phyloP scores from a whole-genome alignment of 1,140 invertebrate species.

The Drosophila ogumai region DNA sequence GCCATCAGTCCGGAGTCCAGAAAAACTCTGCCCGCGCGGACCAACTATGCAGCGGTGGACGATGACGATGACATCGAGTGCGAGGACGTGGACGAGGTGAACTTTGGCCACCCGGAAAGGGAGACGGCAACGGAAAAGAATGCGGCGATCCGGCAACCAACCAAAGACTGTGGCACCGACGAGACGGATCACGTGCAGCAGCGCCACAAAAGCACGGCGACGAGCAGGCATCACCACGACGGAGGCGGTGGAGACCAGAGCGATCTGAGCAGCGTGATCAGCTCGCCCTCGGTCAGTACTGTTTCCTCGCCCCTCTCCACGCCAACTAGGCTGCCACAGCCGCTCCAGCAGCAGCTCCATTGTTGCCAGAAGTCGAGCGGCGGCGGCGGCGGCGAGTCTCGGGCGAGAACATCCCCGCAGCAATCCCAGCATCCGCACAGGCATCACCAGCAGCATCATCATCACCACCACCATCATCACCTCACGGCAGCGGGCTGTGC shows the following conservation, averaged over 20 bases:
- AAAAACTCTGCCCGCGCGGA: conserved; percentile 68
- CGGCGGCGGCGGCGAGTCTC: conserved; percentile 21
- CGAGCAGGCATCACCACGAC: conserved; percentile 52
- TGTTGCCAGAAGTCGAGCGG: conserved; percentile 66
- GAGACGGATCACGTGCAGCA: conserved; percentile 79
- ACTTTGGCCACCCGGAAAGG: conserved; percentile 59
- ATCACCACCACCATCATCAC: conserved; percentile 68
- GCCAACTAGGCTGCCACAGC: conserved; percentile 73
- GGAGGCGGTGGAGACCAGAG: conserved; percentile 64
- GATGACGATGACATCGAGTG: conserved; percentile 76
- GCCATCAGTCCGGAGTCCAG: conserved; percentile 35
- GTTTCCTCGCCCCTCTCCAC: conserved; percentile 80
- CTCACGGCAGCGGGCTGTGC: conserved; percentile 41
- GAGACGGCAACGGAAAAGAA: conserved; percentile 33
- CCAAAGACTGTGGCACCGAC: conserved; percentile 77
- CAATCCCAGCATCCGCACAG: conserved; percentile 51
- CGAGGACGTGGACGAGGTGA: conserved; percentile 73
- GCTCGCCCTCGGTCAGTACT: conserved; percentile 79
- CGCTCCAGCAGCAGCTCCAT: conserved; percentile 59
- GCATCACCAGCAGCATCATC: conserved; percentile 64
- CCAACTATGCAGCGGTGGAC: conserved; percentile 70
- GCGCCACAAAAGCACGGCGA: conserved; percentile 63
- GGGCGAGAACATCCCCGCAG: conserved; percentile 59
- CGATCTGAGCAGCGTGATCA: conserved; percentile 75
- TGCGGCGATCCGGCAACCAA: conserved; percentile 49